Evolutionary conservation across 2,113 vertebrate genomes (phyloP).

Genomic region (Gadus macrocephalus): DNA sequence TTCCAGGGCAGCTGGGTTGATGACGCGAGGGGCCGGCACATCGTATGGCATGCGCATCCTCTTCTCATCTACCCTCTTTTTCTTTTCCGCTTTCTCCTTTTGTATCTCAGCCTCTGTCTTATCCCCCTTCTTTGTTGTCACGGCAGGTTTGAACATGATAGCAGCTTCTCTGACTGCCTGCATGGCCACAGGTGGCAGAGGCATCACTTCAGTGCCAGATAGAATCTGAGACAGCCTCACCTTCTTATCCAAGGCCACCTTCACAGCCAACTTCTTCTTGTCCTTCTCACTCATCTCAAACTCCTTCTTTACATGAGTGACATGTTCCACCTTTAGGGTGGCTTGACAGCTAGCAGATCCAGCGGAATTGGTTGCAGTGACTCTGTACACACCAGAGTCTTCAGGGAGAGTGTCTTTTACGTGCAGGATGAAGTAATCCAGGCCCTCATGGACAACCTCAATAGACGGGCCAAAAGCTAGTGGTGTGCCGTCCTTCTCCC

Average conservation of each 20-base stretch:
- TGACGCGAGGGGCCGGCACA: constrained; percentile 81
- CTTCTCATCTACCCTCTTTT: constrained; percentile 82
- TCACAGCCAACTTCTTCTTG: constrained; percentile 69
- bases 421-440: constrained; percentile 94
- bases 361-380: constrained; percentile 93
- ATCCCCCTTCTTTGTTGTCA: constrained; percentile 83
- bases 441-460: constrained; percentile 92
- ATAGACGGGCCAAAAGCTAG: constrained; percentile 88
- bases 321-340: constrained; percentile 86
- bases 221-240: constrained; percentile 90
- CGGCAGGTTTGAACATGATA: constrained; percentile 89
- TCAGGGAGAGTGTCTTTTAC: constrained; percentile 89
- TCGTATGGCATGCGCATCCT: constrained; percentile 91
- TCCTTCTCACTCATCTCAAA: constrained; percentile 78
- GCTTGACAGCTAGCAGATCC: constrained; percentile 96
- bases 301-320: constrained; percentile 86
- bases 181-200: constrained; percentile 84
- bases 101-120: constrained; percentile 86
- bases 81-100: constrained; percentile 81
- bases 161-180: constrained; percentile 91
- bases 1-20: constrained; percentile 72
- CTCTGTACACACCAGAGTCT: constrained; percentile 93
- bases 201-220: constrained; percentile 76
- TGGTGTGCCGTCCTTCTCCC: constrained; percentile 94
- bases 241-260: constrained; percentile 87